Conservation (phyloP, 2,113 vertebrate species). For the Dipodomys ordii region DNA sequence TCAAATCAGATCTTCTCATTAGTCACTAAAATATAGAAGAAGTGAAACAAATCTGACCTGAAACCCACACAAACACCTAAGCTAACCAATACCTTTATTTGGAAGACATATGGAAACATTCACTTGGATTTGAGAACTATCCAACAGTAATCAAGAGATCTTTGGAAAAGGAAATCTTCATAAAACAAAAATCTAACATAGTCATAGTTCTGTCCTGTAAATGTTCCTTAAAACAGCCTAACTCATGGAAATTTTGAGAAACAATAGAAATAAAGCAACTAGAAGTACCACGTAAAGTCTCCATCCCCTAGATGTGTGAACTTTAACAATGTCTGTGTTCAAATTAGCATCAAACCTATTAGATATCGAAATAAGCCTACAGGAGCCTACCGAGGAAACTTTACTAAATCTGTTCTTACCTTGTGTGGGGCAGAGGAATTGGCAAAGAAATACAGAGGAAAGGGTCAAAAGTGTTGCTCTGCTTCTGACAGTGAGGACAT, state of each 20-base stretch:
- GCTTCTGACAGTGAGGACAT: conserved; percentile 98
- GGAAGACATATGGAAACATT: not conserved
- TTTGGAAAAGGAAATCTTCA: not conserved
- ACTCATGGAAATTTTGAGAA: conserved; percentile 30
- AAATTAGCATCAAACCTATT: not conserved
- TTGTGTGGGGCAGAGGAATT: conserved; percentile 96
- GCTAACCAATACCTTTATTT: not conserved
- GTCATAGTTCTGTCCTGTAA: not conserved
- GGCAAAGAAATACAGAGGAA: conserved; percentile 98
- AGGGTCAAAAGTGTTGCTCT: conserved; percentile 99
- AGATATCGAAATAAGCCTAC: not conserved
- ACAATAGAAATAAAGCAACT: conserved; percentile 24
- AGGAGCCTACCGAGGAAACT: not conserved
- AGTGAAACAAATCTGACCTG: not conserved
- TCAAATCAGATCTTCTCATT: conserved; percentile 54
- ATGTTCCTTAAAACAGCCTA: not conserved
- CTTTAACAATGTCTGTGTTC: not conserved
- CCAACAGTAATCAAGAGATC: not conserved
- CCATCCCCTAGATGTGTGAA: not conserved
- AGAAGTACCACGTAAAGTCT: not conserved
- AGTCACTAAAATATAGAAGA: not conserved
- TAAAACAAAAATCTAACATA: not conserved
- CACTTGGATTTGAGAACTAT: not conserved
- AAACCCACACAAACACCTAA: conserved; percentile 22
- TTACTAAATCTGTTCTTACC: conserved; percentile 86